Base-by-base conservation (phyloP, 2,113 vertebrate genomes). In the Chitala chitala region DNA sequence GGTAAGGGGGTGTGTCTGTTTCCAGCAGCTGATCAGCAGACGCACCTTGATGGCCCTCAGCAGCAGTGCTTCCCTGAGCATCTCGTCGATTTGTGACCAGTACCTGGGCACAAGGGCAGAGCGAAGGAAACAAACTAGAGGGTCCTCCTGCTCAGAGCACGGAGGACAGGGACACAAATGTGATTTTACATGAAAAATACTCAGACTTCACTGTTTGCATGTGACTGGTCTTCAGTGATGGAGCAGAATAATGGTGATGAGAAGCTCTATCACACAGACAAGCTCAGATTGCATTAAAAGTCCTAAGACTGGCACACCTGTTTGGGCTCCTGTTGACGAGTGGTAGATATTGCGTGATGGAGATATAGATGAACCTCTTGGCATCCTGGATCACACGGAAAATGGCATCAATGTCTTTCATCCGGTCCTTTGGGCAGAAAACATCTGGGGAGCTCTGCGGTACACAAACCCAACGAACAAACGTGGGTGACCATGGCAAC, bases 381-480 rank as follows among this genome's bases (percentile, higher is more conserved):
- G 96, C 94, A 0, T 94, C 91, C 2, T 93, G 90, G 0, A 98
- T 95, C 76, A 98, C 93, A 1, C 86, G 92, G 85, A 91, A 91
- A 85, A 98, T 96, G 80, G 95, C 95, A n/a, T 97, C 94, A 4
- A 95, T 91, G 82, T 97, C 95, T 77, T 89, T 90, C 78, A 89
- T 95, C 76, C 96, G 92, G 78, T 93, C 88, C 86, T 93, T 95
- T 24, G 95, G 94, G 78, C 93, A 94, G 64, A 98, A 94, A 77
- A 89, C 87, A 74, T 94, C 93, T 15, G 96, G 96, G 72, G 96
- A 98, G 80, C 89, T 95, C 96, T 98, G 85, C 66, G 46, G 29
- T 15, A 36, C 8, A n/a, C 50, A 17, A 15, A 36, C 6, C 26
- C 3, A 12, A 48, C 24, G 31, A 13, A 69, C 17, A 20, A 9